Percentiles rank a stretch among this genome's conserved stretches.
phyloP scores from a whole-genome alignment of 2,888 invertebrate genomes.

The Capitulum mitella region DNA sequence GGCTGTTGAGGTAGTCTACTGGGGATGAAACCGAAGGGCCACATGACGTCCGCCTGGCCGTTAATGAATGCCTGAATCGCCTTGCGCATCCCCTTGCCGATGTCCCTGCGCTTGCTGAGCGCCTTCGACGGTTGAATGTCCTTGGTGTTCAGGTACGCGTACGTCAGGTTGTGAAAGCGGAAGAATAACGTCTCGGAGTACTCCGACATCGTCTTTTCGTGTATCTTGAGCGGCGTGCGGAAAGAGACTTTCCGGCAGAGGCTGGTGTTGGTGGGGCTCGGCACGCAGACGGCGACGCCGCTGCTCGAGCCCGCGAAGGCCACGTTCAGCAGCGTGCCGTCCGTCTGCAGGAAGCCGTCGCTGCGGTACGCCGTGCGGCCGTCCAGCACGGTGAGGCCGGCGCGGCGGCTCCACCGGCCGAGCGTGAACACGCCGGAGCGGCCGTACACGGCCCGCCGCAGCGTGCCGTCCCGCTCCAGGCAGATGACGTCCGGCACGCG shows the following conservation, averaged over 20 bases:
- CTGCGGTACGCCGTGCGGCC: neutral
- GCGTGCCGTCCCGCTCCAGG: neutral
- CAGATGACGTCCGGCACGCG: neutral
- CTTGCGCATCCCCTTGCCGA: neutral
- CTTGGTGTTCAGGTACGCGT: neutral
- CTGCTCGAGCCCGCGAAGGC: neutral
- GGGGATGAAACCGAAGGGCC: neutral
- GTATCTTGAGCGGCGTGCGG: neutral
- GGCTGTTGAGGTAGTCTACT: neutral
- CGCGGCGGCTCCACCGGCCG: neutral
- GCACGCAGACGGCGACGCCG: neutral
- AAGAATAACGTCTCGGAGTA: neutral
- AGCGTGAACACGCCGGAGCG: neutral
- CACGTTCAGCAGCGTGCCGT: neutral
- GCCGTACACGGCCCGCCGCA: neutral
- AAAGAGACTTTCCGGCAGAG: neutral
- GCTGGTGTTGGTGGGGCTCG: neutral
- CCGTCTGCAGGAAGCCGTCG: neutral
- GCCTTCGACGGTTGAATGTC: neutral
- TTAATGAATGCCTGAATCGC: neutral
- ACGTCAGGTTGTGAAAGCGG: neutral
- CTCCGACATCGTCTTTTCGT: neutral
- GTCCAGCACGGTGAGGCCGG: neutral
- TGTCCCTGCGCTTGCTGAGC: neutral
- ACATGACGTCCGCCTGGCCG: neutral